Conservation (phyloP, 2,797 vertebrate genomes). For the Semotilus atromaculatus region DNA sequence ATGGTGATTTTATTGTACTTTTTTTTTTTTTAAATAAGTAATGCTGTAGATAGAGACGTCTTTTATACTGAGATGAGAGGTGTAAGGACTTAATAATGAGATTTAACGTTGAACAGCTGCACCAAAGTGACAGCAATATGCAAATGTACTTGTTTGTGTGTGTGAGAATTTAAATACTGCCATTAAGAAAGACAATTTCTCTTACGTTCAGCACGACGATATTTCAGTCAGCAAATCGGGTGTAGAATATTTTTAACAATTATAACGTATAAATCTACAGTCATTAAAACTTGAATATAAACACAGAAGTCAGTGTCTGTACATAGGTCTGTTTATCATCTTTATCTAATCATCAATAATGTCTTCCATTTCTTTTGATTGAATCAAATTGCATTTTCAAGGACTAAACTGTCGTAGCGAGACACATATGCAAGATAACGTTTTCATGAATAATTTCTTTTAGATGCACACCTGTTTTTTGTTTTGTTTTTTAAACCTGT, state of each 20-base stretch:
- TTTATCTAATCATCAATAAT: conserved; percentile 24
- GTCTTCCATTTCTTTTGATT: conserved; percentile 48
- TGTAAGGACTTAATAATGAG: conserved; percentile 9
- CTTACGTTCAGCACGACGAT: not conserved
- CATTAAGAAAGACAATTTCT: not conserved
- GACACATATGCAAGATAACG: not conserved
- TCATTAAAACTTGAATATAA: conserved; percentile 42
- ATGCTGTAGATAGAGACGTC: conserved; percentile 44
- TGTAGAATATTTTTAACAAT: conserved; percentile 13
- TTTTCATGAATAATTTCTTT: conserved; percentile 32
- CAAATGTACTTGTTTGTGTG: not conserved
- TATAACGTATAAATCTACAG: conserved; percentile 1
- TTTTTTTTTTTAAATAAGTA: conserved; percentile 39
- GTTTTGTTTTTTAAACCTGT: conserved; percentile 1
- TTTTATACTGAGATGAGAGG: conserved; percentile 58
- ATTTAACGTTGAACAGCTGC: conserved; percentile 14
- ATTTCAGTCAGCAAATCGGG: not conserved
- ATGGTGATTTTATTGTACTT: conserved; percentile 52
- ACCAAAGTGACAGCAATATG: conserved; percentile 9
- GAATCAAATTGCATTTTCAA: conserved; percentile 28
- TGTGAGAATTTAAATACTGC: conserved; percentile 5
- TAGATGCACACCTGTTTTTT: conserved; percentile 2
- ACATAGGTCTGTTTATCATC: conserved; percentile 22
- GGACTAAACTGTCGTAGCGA: not conserved
- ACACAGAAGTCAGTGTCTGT: conserved; percentile 40